Percentiles rank a stretch among this genome's conserved stretches.
phyloP scores from a whole-genome alignment of 2,113 vertebrate genomes.

The Triplophysa siluroides region DNA sequence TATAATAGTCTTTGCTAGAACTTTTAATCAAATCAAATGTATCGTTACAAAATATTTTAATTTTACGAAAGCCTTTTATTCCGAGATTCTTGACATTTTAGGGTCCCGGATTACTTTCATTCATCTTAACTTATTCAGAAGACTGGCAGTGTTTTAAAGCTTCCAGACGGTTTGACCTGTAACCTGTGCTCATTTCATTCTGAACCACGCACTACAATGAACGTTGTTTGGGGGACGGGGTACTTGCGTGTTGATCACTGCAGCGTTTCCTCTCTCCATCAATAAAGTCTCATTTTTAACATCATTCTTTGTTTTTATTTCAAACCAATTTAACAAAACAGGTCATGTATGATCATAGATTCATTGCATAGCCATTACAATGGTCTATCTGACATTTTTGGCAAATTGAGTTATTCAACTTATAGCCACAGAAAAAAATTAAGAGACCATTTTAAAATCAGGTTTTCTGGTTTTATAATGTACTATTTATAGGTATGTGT shows the following conservation, averaged over 20 bases:
- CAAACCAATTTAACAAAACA: too few relatives aligned
- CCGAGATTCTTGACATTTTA: conserved; percentile 21
- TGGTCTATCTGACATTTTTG: too few relatives aligned
- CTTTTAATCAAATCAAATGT: conserved; percentile 13
- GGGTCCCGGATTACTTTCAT: conserved; percentile 22
- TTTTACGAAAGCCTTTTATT: conserved; percentile 5
- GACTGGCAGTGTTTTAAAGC: conserved; percentile 35
- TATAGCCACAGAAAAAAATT: too few relatives aligned
- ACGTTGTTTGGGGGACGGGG: conserved; percentile 3
- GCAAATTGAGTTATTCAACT: too few relatives aligned
- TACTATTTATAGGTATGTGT: too few relatives aligned
- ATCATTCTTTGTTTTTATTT: neutral
- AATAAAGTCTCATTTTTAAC: conserved; percentile 46
- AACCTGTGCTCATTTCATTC: conserved; percentile 39
- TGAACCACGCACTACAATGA: conserved; percentile 1
- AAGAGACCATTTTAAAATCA: too few relatives aligned
- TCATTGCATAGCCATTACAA: too few relatives aligned
- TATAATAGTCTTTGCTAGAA: conserved; percentile 43
- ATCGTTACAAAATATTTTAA: conserved; percentile 20
- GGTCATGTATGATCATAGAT: too few relatives aligned
- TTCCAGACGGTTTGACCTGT: conserved; percentile 34
- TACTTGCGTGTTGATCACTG: conserved; percentile 29
- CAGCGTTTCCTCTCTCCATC: conserved; percentile 34
- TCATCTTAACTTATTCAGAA: conserved; percentile 40
- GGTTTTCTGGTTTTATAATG: too few relatives aligned